Evolutionary conservation across 64 coral and sea anemone genomes (phyloP).

Genomic region (Dendrophyllia cribrosa): DNA sequence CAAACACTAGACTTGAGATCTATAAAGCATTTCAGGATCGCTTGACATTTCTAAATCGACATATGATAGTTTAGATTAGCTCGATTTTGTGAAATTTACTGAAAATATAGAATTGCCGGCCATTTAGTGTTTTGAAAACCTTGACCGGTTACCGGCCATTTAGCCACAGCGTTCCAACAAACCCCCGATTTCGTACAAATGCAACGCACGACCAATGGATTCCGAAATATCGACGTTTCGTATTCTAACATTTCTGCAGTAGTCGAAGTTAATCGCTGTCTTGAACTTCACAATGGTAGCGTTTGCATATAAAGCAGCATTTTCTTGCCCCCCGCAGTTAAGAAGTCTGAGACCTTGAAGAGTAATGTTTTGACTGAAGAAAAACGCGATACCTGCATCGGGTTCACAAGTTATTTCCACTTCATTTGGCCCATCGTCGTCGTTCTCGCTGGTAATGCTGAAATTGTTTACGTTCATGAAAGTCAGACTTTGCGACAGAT

Average conservation of each 20-base stretch:
- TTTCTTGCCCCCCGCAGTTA: constrained; percentile 12
- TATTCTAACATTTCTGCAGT: constrained; percentile 57
- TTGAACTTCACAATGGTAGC: not conserved
- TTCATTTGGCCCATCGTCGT: not conserved
- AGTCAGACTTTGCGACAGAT: not conserved
- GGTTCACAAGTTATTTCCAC: constrained; percentile 41
- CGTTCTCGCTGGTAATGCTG: not conserved
- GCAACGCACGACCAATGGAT: constrained; percentile 40
- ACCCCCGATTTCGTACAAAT: constrained; percentile 49
- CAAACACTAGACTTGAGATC: too few relatives aligned
- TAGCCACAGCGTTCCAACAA: too few relatives aligned
- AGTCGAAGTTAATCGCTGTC: constrained; percentile 58
- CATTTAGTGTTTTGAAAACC: too few relatives aligned
- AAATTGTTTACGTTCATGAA: constrained; percentile 42
- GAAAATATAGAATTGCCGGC: too few relatives aligned
- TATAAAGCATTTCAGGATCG: too few relatives aligned
- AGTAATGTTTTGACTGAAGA: constrained; percentile 38
- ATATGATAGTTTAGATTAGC: too few relatives aligned
- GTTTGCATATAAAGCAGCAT: not conserved
- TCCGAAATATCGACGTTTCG: constrained; percentile 12
- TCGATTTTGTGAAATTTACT: too few relatives aligned
- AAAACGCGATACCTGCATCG: constrained; percentile 45
- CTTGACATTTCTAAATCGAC: too few relatives aligned
- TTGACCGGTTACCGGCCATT: too few relatives aligned
- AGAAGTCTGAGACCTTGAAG: constrained; percentile 30